phyloP scores from a whole-genome alignment of 1,140 invertebrate species.

The Aphelenchoides fujianensis region DNA sequence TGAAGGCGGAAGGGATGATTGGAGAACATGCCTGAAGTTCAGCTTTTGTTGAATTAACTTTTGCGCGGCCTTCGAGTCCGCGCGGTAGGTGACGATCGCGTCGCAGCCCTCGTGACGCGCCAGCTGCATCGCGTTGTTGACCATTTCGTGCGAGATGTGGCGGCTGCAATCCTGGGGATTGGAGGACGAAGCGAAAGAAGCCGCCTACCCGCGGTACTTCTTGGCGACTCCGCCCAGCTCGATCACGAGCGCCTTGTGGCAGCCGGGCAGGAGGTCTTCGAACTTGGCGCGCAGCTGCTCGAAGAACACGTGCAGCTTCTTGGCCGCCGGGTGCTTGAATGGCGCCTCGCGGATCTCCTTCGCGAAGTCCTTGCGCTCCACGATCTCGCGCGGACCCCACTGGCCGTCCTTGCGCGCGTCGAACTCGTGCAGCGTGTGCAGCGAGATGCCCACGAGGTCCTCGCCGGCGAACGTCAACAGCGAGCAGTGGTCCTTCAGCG shows the following conservation, averaged over 20 bases:
- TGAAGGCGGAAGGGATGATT: no score
- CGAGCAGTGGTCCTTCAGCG: conserved; percentile 18
- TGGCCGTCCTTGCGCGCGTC: no score
- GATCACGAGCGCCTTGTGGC: not conserved
- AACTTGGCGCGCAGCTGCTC: not conserved
- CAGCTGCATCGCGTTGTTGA: conserved; percentile 4
- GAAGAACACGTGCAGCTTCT: conserved; percentile 11
- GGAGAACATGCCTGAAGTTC: not conserved
- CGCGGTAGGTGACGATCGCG: not conserved
- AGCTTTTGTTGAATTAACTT: conserved; percentile 16
- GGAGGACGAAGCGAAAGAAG: not conserved
- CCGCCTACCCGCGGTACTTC: not conserved
- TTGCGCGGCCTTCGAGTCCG: conserved; percentile 15
- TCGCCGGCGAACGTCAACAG: conserved; percentile 4
- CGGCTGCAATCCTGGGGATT: not conserved
- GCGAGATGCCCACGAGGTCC: conserved; percentile 3
- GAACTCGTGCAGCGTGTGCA: not conserved
- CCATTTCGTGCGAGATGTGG: conserved; percentile 5
- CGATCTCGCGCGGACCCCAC: not conserved
- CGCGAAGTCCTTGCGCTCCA: conserved; percentile 4
- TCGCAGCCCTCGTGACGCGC: conserved; percentile 10
- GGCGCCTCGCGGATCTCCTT: not conserved
- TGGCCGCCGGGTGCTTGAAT: conserved; percentile 4
- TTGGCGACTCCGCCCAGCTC: conserved; percentile 15
- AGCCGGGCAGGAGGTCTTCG: conserved; percentile 3